A percentile compares a stretch with the other conserved stretches of the same genome.
Conservation (phyloP, 2,888 invertebrate species). For the Apoda limacodes region DNA sequence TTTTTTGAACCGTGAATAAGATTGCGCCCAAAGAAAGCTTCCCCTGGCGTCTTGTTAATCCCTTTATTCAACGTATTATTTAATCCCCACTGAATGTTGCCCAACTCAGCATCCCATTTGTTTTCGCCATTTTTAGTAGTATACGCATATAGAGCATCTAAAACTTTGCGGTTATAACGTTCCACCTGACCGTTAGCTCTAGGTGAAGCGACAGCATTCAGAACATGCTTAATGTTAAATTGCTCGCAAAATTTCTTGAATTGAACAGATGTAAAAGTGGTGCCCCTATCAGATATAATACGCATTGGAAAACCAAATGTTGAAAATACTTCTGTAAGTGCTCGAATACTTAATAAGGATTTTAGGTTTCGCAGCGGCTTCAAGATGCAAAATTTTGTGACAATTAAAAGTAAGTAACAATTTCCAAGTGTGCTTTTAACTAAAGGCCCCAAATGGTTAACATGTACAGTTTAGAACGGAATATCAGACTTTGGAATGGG, state of each 20-base stretch:
- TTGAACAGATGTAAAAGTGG: not conserved
- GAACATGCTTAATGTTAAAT: not conserved
- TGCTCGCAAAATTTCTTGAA: not conserved
- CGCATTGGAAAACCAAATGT: not conserved
- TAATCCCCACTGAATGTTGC: constrained; percentile 13
- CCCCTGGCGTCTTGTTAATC: constrained; percentile 13
- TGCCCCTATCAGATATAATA: not conserved
- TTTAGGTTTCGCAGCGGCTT: not conserved
- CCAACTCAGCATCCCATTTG: constrained; percentile 12
- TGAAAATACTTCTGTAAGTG: not conserved
- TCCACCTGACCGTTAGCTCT: not conserved
- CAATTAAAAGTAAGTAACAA: not conserved
- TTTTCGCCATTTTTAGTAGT: not conserved
- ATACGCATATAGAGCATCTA: not conserved
- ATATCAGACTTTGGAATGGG: not conserved
- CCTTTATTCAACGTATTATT: constrained; percentile 16
- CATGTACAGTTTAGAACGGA: not conserved
- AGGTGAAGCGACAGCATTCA: not conserved
- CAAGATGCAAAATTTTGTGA: not conserved
- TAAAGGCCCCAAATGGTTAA: not conserved
- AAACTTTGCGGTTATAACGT: not conserved
- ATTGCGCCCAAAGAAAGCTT: constrained; percentile 12
- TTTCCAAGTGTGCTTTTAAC: not conserved
- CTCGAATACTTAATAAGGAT: not conserved
- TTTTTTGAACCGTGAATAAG: not conserved